phyloP scores from a whole-genome alignment of 1,140 invertebrate genomes.

The Tetragonula clypearis region DNA sequence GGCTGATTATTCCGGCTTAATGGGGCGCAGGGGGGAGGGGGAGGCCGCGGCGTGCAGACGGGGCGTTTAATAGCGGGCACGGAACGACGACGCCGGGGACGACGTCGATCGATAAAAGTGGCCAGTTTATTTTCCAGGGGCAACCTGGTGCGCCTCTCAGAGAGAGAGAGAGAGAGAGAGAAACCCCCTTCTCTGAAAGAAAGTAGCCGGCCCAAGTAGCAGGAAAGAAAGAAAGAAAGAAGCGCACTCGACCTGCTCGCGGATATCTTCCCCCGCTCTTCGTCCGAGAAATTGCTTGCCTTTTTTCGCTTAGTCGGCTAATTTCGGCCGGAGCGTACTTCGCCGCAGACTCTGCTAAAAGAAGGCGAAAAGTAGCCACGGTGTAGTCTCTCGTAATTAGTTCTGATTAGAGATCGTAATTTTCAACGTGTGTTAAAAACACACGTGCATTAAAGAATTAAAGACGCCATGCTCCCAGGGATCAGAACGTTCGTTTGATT shows the following conservation, averaged over 20 bases:
- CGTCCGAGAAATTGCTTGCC: constrained; percentile 58
- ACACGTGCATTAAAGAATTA: too few relatives aligned
- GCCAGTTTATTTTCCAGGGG: constrained; percentile 63
- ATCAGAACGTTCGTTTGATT: too few relatives aligned
- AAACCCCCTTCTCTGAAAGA: not conserved
- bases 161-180: not conserved
- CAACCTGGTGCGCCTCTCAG: constrained; percentile 23
- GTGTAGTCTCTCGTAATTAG: constrained; percentile 49
- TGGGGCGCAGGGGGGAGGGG: constrained; percentile 32
- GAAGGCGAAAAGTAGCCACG: constrained; percentile 24
- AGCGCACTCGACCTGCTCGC: constrained; percentile 34
- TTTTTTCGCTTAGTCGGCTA: constrained; percentile 61
- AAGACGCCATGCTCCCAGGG: too few relatives aligned
- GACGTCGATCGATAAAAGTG: constrained; percentile 66
- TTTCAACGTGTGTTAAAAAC: too few relatives aligned
- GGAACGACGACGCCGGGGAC: constrained; percentile 54
- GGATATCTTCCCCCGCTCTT: not conserved
- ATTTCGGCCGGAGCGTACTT: constrained; percentile 42
- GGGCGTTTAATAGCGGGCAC: constrained; percentile 63
- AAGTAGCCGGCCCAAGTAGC: not conserved
- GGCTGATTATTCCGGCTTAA: constrained; percentile 67
- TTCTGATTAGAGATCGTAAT: constrained; percentile 27
- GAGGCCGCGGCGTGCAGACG: not conserved
- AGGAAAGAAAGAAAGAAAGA: not conserved
- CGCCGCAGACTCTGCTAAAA: constrained; percentile 21